A percentile compares a stretch with the other conserved stretches of the same genome.
Evolutionary conservation across 2,797 vertebrate genomes (phyloP).

Genomic region (Tarsius wallacei): DNA sequence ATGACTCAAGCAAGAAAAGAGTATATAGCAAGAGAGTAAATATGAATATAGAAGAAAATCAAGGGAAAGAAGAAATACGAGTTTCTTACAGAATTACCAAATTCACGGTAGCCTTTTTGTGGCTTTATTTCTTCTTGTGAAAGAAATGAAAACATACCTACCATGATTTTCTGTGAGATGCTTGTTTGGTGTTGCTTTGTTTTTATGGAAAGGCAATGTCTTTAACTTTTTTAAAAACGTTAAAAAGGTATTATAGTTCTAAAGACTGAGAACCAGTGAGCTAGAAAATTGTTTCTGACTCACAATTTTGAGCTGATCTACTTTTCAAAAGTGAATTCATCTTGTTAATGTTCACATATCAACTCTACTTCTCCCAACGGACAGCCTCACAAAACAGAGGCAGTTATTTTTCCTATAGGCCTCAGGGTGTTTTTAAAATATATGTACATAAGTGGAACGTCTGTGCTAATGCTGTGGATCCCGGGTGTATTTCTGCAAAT

Average conservation of each 20-base stretch:
- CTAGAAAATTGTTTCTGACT: constrained; percentile 74
- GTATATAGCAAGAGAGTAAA: background rate
- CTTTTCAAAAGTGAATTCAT: constrained; percentile 66
- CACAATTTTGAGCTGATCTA: constrained; percentile 36
- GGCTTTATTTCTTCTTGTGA: background rate
- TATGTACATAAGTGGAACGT: background rate
- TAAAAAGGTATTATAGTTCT: background rate
- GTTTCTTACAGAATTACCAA: constrained; percentile 45
- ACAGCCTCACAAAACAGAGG: background rate
- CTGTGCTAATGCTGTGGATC: constrained; percentile 1
- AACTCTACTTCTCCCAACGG: constrained; percentile 66
- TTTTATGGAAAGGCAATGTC: background rate
- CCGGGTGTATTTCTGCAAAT: constrained; percentile 22
- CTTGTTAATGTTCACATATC: constrained; percentile 4
- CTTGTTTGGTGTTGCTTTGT: background rate
- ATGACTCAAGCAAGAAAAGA: too few relatives aligned
- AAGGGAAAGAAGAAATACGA: background rate
- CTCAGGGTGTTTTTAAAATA: constrained; percentile 2
- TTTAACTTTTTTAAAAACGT: background rate
- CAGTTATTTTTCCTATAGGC: background rate
- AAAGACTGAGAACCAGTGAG: constrained; percentile 26
- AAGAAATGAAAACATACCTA: background rate
- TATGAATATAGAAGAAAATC: constrained; percentile 5
- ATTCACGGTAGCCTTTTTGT: background rate
- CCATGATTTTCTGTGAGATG: background rate